A percentile compares a stretch with the other conserved stretches of the same genome.
These are phyloP conservation scores for Drosophila sucinea DNA, from an alignment of 1,140 invertebrate genomes.

Conservation along the genomic window DNA sequence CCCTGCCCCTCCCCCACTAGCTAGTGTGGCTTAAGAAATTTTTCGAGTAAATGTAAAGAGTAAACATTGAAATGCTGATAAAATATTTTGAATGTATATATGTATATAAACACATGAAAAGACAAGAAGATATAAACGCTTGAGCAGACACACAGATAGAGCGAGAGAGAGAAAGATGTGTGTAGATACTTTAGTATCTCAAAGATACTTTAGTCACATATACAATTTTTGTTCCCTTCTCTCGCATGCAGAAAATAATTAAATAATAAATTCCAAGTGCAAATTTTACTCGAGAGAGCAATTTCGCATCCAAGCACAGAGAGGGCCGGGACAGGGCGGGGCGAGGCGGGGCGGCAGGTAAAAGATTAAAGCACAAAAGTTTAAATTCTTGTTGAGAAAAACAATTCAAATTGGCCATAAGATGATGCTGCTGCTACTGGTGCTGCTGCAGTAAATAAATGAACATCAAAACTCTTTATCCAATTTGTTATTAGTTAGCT, in stretches of 20 bases:
- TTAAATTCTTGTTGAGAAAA: neutral
- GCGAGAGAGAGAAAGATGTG: neutral
- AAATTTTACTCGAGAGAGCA: slow-evolving; percentile 18
- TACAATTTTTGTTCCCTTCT: neutral
- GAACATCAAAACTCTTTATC: too few species aligned
- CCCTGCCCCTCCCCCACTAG: too few species aligned
- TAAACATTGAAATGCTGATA: slow-evolving; percentile 21
- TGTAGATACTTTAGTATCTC: slow-evolving; percentile 14
- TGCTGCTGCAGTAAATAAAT: too few species aligned
- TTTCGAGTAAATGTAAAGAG: slow-evolving; percentile 20
- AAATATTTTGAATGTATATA: slow-evolving; percentile 14
- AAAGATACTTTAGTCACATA: slow-evolving; percentile 11
- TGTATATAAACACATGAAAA: slow-evolving; percentile 13
- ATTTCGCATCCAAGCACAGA: slow-evolving; percentile 1
- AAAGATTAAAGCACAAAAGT: slow-evolving; percentile 8
- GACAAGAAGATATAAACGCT: slow-evolving; percentile 14
- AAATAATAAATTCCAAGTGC: slow-evolving; percentile 22
- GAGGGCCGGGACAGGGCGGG: neutral
- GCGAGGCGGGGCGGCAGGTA: neutral
- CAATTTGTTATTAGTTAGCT: too few species aligned
- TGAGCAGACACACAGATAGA: neutral
- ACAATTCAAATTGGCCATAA: too few species aligned
- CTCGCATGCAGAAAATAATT: slow-evolving; percentile 12
- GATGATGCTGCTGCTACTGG: too few species aligned
- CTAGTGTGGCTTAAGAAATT: slow-evolving; percentile 12